Evolutionary conservation across 2,888 invertebrate species (phyloP), one percentile per base, ranked within the genome.

Genomic region (Meta bourneti): DNA sequence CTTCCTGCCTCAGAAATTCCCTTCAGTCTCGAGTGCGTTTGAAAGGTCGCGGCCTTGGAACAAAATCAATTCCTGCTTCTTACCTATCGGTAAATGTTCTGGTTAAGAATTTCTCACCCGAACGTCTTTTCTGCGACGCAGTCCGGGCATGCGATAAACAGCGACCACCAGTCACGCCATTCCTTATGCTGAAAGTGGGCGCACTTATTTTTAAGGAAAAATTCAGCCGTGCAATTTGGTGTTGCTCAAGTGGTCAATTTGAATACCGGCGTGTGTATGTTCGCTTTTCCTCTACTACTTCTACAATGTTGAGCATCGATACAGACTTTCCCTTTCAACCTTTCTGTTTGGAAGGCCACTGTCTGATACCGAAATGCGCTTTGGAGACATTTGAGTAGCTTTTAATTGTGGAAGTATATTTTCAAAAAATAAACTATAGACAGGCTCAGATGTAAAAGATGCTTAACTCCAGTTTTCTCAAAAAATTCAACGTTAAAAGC

Each of bases 91-190:
- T 49, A n/a, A 20, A 9, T 51, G 84, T 74, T 54, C 75, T 74
- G 84, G 84, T 84, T 75, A 84, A 75, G 34, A 74, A 54, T 75
- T 75, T 84, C 74, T 84, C 84, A 84, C 54, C 75, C 52, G 77
- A 77, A 77, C 71, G 52, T 81, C 13, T 13, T 75, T 77, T 48
- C 72, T 70, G 70, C n/a, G 70, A 81, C 71, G 71, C 71, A 82
- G 80, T 13, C 70, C 80, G 70, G 71, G 82, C 82, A 82, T 71
- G 19, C 49, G 16, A 2, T 48, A 54, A 69, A 69, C 16, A 16
- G 48, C n/a, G 13, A 0, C 16, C 75, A 11, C 75, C 11, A 16
- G 69, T 74, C 84, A 84, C 83, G 83, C 72, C 72, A 52, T 74
- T 16, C 20, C 52, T 51, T 54, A 52, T 5, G 20, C 75, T 72